Evolutionary conservation across 2,888 invertebrate species (phyloP).

Genomic region (Nymphalis urticae): DNA sequence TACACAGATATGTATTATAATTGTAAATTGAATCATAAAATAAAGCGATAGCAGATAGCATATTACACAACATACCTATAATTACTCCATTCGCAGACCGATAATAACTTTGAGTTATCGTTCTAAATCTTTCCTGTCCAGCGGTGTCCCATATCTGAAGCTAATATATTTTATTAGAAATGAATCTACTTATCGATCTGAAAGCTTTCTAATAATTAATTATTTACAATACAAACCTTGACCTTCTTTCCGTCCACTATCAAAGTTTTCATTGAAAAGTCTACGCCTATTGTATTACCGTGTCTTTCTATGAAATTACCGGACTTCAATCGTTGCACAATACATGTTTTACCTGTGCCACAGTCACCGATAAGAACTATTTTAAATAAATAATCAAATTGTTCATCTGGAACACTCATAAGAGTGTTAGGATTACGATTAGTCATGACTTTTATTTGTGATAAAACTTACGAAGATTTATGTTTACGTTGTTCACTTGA

Average conservation of each 20-base stretch:
- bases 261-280: constrained; percentile 99
- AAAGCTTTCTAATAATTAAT: constrained; percentile 18
- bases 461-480: constrained; percentile 38
- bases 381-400: constrained; percentile 97
- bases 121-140: constrained; percentile 97
- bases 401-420: constrained; percentile 89
- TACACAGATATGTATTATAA: background rate
- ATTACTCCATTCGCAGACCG: constrained; percentile 98
- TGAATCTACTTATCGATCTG: constrained; percentile 4
- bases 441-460: constrained; percentile 80
- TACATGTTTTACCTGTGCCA: constrained; percentile 95
- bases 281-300: constrained; percentile 98
- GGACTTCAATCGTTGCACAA: constrained; percentile 97
- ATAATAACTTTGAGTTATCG: constrained; percentile 98
- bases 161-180: constrained; percentile 68
- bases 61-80: constrained; percentile 82
- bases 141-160: constrained; percentile 99
- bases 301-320: constrained; percentile 97
- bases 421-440: constrained; percentile 88
- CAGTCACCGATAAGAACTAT: constrained; percentile 96
- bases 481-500: constrained; percentile 61
- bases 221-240: constrained; percentile 84
- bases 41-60: constrained; percentile 18
- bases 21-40: background rate
- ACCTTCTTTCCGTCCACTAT: constrained; percentile 96